Evolutionary conservation across 2,113 vertebrate species (phyloP), one percentile per base, ranked within the genome.

Genomic region (Nycticorax nycticorax): DNA sequence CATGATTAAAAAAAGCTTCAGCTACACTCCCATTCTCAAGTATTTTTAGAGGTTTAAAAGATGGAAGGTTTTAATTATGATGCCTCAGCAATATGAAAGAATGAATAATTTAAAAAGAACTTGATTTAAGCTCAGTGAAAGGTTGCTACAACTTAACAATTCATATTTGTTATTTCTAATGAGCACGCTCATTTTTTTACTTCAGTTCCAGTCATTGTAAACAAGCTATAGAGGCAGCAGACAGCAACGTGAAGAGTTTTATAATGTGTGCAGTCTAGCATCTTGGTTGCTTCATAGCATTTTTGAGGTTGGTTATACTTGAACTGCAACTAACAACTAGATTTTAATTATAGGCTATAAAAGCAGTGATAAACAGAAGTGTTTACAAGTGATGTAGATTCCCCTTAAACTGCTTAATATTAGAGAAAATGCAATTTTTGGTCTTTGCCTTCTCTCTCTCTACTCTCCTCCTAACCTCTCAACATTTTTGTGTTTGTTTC

Each of bases 311-410:
- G 72, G 77, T 88, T 90, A 76, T 87, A 82, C 75, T 52, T 74
- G 88, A 97, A 92, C 64, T 72, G 43, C 86, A 94, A 57, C 60
- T 47, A 92, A 48, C 55, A 41, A 63, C 52, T 66, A 23, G 17
- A 74, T 84, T 92, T 91, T 96, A 97, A 96, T 95, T 94, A 92
- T 3, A 96, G 47, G 67, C 52, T 78, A 59, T 68, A 93, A 87
- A 92, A 79, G 33, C 41, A 89, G 24, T 35, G 78, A 87, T 55
- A 93, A 96, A 78, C 45, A 72, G 28, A 71, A 73, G 22, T 22
- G 43, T 74, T 77, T 35, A 83, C 53, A 82, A 67, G 62, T n/a
- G n/a, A 82, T 43, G 20, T 21, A 88, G 30, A 67, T 39, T 62
- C 41, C 20, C 60, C 32, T 88, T 67, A 53, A 84, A 78, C 19